These are phyloP conservation scores for Drosophila sproati DNA, from an alignment of 1,140 invertebrate genomes.

Conservation along the genomic window DNA sequence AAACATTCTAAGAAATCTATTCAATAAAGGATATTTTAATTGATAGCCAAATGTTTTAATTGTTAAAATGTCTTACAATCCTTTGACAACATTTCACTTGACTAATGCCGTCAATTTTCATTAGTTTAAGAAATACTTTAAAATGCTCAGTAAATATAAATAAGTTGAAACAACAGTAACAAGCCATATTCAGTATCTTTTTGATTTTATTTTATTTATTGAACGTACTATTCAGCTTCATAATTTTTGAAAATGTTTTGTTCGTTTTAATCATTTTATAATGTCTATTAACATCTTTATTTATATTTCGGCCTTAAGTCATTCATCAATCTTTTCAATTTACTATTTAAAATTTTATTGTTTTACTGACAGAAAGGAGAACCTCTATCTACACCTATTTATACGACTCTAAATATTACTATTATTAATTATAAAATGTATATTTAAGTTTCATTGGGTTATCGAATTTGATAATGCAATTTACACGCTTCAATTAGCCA, in stretches of 20 bases:
- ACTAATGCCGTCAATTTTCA: background rate
- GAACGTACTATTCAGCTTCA: too few species aligned
- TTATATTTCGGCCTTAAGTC: too few species aligned
- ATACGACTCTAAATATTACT: too few species aligned
- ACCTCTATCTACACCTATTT: too few species aligned
- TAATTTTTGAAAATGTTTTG: too few species aligned
- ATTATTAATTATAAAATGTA: too few species aligned
- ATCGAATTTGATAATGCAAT: slow-evolving; percentile 5
- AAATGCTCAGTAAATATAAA: background rate
- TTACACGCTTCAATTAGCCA: slow-evolving; percentile 4
- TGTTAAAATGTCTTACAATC: background rate
- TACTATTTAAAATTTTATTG: too few species aligned
- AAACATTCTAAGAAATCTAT: slow-evolving; percentile 3
- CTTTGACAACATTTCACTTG: background rate
- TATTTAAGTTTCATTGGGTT: background rate
- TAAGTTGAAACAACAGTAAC: background rate
- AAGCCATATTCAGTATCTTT: background rate
- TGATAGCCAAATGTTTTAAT: background rate
- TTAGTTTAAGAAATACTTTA: background rate
- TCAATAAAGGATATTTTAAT: slow-evolving; percentile 1
- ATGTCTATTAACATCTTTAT: too few species aligned
- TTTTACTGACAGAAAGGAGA: too few species aligned
- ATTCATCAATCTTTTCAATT: too few species aligned
- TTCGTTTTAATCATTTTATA: too few species aligned
- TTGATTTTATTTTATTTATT: background rate